These are phyloP conservation scores for Lasioglossum baleicum DNA, from an alignment of 1,140 invertebrate species.

Conservation along the genomic window DNA sequence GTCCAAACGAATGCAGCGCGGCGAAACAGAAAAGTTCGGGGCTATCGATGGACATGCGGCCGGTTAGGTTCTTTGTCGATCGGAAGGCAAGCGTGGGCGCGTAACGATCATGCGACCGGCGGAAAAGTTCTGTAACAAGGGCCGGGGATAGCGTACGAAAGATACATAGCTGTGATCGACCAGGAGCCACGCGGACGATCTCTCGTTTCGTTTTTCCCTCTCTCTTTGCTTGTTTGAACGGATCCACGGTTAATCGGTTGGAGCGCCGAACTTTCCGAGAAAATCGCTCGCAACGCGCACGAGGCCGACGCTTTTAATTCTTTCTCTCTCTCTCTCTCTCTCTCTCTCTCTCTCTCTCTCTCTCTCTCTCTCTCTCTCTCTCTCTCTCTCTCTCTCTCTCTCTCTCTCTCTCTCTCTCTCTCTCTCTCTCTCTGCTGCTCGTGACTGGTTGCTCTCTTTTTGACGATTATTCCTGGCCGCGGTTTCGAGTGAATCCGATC, in stretches of 20 bases:
- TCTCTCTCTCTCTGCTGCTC: too few species aligned
- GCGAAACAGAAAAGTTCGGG: neutral
- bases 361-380: too few species aligned
- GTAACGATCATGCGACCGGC: conserved; percentile 38
- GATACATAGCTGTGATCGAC: too few species aligned
- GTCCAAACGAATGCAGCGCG: neutral
- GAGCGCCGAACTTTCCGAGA: neutral
- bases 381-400: too few species aligned
- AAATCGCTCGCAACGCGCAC: neutral
- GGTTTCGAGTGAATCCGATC: too few species aligned
- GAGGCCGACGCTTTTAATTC: neutral
- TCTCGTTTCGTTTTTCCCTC: conserved; percentile 11
- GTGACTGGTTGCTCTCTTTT: too few species aligned
- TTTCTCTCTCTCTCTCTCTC: too few species aligned
- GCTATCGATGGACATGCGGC: neutral
- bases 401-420: too few species aligned
- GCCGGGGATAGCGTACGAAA: conserved; percentile 10
- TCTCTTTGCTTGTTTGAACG: neutral
- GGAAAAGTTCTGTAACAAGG: conserved; percentile 38
- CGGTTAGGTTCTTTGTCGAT: conserved; percentile 9
- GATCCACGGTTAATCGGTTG: neutral
- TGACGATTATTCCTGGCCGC: too few species aligned
- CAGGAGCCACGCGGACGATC: conserved; percentile 17
- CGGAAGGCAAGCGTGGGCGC: conserved; percentile 12
- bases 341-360: too few species aligned